Evolutionary conservation across 2,888 invertebrate genomes (phyloP).

Genomic region (Melanchra persicariae): DNA sequence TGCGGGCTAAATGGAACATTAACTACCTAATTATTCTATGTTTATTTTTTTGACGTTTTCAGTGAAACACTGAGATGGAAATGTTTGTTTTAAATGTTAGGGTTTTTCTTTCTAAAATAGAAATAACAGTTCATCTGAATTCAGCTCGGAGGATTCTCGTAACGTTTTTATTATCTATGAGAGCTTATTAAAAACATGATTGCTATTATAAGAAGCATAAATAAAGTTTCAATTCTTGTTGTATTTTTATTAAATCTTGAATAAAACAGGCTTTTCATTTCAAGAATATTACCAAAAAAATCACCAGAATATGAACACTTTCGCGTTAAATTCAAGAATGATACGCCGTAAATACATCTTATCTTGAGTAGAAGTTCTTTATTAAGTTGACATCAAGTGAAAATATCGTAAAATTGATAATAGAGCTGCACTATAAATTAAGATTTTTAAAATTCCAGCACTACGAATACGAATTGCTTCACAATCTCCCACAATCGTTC

Average conservation of each 20-base stretch:
- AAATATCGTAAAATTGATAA: slow-evolving; percentile 44
- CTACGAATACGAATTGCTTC: slow-evolving; percentile 31
- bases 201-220: not conserved
- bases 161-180: not conserved
- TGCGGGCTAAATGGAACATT: slow-evolving; percentile 39
- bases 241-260: slow-evolving; percentile 1
- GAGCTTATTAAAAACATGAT: not conserved
- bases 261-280: slow-evolving; percentile 16
- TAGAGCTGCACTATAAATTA: slow-evolving; percentile 23
- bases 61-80: not conserved
- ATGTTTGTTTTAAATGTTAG: not conserved
- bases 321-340: slow-evolving; percentile 15
- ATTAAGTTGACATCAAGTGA: slow-evolving; percentile 18
- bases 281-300: not conserved
- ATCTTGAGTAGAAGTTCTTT: slow-evolving; percentile 30
- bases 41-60: slow-evolving; percentile 7
- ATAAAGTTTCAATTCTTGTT: slow-evolving; percentile 5
- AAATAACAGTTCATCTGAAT: not conserved
- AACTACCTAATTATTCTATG: slow-evolving; percentile 29
- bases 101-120: not conserved
- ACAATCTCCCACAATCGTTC: slow-evolving; percentile 41
- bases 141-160: no score
- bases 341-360: slow-evolving; percentile 28
- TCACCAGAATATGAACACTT: slow-evolving; percentile 8
- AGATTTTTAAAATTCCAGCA: slow-evolving; percentile 28